A percentile compares a stretch with the other conserved stretches of the same genome.
phyloP scores from a whole-genome alignment of 2,113 vertebrate species.

The Prolemur simus region DNA sequence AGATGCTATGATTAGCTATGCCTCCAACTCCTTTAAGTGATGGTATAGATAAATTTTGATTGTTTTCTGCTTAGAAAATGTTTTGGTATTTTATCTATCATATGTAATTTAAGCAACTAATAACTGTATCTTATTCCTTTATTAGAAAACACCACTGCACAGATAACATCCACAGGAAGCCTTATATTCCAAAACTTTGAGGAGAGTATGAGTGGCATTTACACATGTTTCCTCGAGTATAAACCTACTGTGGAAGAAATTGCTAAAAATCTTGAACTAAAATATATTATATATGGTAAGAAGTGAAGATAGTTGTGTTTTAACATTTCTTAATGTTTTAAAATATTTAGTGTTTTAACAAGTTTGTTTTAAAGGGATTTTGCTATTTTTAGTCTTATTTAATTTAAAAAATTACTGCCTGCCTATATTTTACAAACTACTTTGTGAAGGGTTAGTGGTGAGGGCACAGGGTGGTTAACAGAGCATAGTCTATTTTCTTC shows the following conservation, averaged over 20 bases:
- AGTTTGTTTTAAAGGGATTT: neutral
- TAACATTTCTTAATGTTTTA: constrained; percentile 5
- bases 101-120: neutral
- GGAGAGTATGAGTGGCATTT: constrained; percentile 70
- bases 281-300: constrained; percentile 77
- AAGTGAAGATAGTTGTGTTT: neutral
- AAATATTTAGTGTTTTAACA: neutral
- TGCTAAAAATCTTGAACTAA: constrained; percentile 67
- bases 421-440: neutral
- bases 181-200: constrained; percentile 76
- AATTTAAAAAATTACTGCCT: neutral
- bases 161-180: constrained; percentile 79
- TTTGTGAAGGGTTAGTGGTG: neutral
- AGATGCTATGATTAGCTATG: neutral
- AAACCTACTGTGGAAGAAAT: constrained; percentile 68
- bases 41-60: neutral
- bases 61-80: neutral
- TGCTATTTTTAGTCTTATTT: neutral
- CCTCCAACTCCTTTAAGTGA: neutral
- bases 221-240: constrained; percentile 75
- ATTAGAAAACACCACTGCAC: constrained; percentile 73
- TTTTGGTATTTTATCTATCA: neutral
- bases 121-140: constrained; percentile 8
- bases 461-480: neutral
- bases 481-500: neutral